Conservation (phyloP, 1,140 invertebrate genomes). For the Carposina sasakii region DNA sequence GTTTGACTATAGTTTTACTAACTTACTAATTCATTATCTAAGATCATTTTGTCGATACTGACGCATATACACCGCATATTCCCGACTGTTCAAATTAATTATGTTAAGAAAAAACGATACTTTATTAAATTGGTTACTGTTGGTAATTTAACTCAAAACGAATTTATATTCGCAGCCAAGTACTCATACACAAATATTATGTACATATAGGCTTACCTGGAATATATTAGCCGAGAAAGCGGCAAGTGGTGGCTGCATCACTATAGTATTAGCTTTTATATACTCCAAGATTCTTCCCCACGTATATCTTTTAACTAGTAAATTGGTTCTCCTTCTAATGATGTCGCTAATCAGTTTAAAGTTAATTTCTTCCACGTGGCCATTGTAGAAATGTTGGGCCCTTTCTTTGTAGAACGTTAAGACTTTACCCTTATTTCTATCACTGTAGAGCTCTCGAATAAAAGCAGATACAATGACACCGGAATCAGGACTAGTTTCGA, state of each 20-base stretch:
- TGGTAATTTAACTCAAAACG: too few species aligned
- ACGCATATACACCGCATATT: too few species aligned
- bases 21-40: too few species aligned
- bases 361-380: constrained; percentile 86
- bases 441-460: constrained; percentile 84
- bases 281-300: constrained; percentile 84
- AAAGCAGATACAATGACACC: constrained; percentile 84
- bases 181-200: too few species aligned
- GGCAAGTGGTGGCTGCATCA: constrained; percentile 81
- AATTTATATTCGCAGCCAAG: too few species aligned
- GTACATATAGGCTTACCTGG: constrained; percentile 71
- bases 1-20: too few species aligned
- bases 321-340: constrained; percentile 82
- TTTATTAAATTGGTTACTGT: too few species aligned
- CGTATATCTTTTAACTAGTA: constrained; percentile 84
- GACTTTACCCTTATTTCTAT: constrained; percentile 82
- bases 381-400: constrained; percentile 88
- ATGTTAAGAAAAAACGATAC: too few species aligned
- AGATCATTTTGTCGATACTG: too few species aligned
- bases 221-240: constrained; percentile 87
- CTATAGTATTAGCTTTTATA: constrained; percentile 80
- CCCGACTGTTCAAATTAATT: too few species aligned
- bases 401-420: constrained; percentile 89
- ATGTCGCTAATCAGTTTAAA: constrained; percentile 86
- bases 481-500: constrained; percentile 75